phyloP scores from a whole-genome alignment of 1,140 invertebrate species.

The Spodoptera frugiperda region DNA sequence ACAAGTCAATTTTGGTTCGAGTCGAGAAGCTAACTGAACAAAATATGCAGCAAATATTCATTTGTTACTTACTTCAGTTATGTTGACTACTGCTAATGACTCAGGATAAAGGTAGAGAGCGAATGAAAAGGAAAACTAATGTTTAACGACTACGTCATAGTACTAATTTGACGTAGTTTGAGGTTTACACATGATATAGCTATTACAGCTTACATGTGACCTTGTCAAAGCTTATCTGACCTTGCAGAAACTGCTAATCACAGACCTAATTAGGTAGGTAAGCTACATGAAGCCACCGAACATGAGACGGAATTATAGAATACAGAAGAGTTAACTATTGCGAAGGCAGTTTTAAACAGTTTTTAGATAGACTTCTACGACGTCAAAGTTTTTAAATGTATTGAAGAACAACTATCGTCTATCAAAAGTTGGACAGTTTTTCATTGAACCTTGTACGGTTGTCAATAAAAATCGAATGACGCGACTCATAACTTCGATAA shows the following conservation, averaged over 20 bases:
- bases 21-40: slow-evolving; percentile 1
- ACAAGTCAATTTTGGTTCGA: neutral
- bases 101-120: neutral
- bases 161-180: neutral
- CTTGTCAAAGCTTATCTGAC: slow-evolving; percentile 30
- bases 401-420: neutral
- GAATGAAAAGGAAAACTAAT: slow-evolving; percentile 6
- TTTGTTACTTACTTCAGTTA: slow-evolving; percentile 16
- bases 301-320: slow-evolving; percentile 11
- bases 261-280: slow-evolving; percentile 20
- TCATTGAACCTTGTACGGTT: neutral
- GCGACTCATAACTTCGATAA: neutral
- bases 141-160: neutral
- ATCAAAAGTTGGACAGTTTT: slow-evolving; percentile 8
- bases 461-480: neutral
- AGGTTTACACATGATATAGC: slow-evolving; percentile 21
- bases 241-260: slow-evolving; percentile 35
- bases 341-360: neutral
- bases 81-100: slow-evolving; percentile 2
- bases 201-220: neutral
- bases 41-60: slow-evolving; percentile 43
- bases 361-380: neutral
- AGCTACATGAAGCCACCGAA: neutral
- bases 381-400: slow-evolving; percentile 22
- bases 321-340: neutral